These are phyloP conservation scores for Melinaea menophilus DNA, from an alignment of 2,888 invertebrate genomes.

Conservation along the genomic window DNA sequence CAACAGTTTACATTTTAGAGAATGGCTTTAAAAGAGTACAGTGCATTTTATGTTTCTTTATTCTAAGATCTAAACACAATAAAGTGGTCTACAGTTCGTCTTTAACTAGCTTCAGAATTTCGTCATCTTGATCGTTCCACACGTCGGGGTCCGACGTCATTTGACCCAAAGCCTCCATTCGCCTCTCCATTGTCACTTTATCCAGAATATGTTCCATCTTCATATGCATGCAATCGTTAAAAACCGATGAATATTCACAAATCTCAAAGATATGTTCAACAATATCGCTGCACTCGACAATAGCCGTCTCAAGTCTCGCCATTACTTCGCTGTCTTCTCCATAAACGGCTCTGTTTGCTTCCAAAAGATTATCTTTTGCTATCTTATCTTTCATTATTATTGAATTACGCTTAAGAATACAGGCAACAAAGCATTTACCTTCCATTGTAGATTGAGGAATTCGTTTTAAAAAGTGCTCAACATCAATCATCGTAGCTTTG, in stretches of 20 bases:
- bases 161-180: constrained; percentile 66
- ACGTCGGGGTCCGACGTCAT: constrained; percentile 57
- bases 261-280: constrained; percentile 63
- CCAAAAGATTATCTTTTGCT: constrained; percentile 48
- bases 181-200: constrained; percentile 62
- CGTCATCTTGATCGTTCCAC: constrained; percentile 64
- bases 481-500: constrained; percentile 57
- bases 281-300: constrained; percentile 49
- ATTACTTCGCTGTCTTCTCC: constrained; percentile 66
- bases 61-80: background rate
- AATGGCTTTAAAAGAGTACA: too few relatives aligned
- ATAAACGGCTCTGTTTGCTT: constrained; percentile 56
- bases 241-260: constrained; percentile 66
- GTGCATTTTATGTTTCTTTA: too few relatives aligned
- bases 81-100: constrained; percentile 54
- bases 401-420: constrained; percentile 60
- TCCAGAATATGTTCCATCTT: constrained; percentile 71
- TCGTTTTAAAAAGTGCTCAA: constrained; percentile 62
- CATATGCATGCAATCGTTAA: constrained; percentile 73
- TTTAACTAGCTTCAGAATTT: constrained; percentile 57
- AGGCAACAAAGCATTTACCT: constrained; percentile 71
- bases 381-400: constrained; percentile 64
- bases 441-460: constrained; percentile 57
- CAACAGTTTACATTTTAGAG: too few relatives aligned
- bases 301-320: constrained; percentile 49